phyloP scores from a whole-genome alignment of 2,888 invertebrate genomes.

The Leptopilina myrica region DNA sequence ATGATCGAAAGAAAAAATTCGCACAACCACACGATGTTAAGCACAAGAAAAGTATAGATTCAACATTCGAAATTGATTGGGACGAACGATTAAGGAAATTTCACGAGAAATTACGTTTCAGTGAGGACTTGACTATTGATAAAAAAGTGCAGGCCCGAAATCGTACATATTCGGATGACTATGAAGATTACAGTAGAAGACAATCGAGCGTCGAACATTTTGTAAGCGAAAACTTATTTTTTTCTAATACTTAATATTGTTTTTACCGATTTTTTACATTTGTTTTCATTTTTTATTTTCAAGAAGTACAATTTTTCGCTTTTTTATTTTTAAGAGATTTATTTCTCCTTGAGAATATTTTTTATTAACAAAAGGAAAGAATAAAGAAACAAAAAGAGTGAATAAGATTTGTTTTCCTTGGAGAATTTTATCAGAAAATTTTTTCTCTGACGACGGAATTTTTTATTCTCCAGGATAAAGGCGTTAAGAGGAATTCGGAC shows the following conservation, averaged over 20 bases:
- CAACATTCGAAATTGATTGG: constrained; percentile 24
- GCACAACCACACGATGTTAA: background rate
- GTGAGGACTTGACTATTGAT: constrained; percentile 32
- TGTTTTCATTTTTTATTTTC: no score
- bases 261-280: no score
- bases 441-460: background rate
- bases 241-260: no score
- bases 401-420: no score
- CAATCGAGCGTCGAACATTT: constrained; percentile 9
- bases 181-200: constrained; percentile 20
- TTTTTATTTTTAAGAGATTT: no score
- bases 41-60: background rate
- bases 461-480: background rate
- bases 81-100: constrained; percentile 29
- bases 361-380: no score
- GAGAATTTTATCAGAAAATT: no score
- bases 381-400: no score
- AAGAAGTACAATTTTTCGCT: no score
- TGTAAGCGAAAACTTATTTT: background rate
- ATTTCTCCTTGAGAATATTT: no score
- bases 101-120: constrained; percentile 15
- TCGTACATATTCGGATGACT: constrained; percentile 27
- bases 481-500: constrained; percentile 10
- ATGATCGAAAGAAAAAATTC: background rate
- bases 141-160: constrained; percentile 14